Evolutionary conservation across 92 coral and sea anemone genomes (phyloP).

Genomic region (Zoanthus gigantus): DNA sequence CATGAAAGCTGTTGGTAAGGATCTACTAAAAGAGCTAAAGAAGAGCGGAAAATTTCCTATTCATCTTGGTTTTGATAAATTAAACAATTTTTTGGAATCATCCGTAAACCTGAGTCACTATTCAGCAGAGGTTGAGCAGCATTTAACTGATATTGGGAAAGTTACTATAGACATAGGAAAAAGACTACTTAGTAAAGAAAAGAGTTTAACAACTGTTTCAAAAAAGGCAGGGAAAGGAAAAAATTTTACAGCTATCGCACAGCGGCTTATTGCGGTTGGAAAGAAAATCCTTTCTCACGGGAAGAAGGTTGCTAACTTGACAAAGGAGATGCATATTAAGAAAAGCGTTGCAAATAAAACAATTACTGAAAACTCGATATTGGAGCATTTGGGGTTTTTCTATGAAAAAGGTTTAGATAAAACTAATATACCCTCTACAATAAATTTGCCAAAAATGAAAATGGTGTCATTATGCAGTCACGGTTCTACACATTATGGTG

Average conservation of each 20-base stretch:
- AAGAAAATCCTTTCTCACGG: slow-evolving; percentile 77
- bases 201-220: not conserved
- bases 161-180: slow-evolving; percentile 85
- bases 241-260: slow-evolving; percentile 64
- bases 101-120: slow-evolving; percentile 74
- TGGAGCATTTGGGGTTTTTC: slow-evolving; percentile 13
- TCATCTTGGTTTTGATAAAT: slow-evolving; percentile 53
- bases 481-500: slow-evolving; percentile 74
- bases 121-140: slow-evolving; percentile 73
- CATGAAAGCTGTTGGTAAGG: not conserved
- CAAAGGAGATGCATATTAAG: not conserved
- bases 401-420: not conserved
- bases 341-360: not conserved
- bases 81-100: slow-evolving; percentile 69
- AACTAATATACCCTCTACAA: slow-evolving; percentile 21
- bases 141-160: slow-evolving; percentile 85
- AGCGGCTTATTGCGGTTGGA: slow-evolving; percentile 80
- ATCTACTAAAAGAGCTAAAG: not conserved
- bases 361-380: not conserved
- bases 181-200: slow-evolving; percentile 62
- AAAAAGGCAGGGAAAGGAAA: not conserved
- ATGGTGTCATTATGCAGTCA: slow-evolving; percentile 87
- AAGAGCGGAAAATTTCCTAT: not conserved
- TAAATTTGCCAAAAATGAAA: slow-evolving; percentile 73
- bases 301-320: slow-evolving; percentile 55